phyloP scores from a whole-genome alignment of 2,113 vertebrate genomes.

The Naja naja region DNA sequence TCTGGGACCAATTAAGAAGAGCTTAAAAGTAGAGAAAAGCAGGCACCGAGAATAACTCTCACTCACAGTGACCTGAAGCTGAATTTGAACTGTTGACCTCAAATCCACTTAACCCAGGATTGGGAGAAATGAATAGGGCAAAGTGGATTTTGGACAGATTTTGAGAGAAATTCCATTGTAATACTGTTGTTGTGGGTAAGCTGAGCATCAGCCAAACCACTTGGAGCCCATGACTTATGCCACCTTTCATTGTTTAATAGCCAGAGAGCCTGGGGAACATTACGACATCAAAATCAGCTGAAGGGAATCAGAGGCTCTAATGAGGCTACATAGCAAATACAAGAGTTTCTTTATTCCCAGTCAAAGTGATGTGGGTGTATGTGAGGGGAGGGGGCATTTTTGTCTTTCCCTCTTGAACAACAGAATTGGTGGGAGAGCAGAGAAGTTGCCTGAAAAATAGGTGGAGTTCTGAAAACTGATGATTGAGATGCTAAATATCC shows the following conservation, averaged over 20 bases:
- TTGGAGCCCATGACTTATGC: neutral
- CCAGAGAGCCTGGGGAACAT: neutral
- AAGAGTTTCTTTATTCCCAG: neutral
- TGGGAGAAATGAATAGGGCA: neutral
- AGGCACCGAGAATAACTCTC: neutral
- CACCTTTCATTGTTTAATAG: neutral
- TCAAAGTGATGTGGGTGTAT: neutral
- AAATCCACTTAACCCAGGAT: neutral
- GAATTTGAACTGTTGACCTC: conserved; percentile 3
- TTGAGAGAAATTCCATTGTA: neutral
- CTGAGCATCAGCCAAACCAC: neutral
- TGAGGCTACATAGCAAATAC: neutral
- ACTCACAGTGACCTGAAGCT: neutral
- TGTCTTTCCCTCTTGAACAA: neutral
- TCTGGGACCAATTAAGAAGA: conserved; percentile 11
- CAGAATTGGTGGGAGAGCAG: neutral
- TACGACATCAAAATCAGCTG: neutral
- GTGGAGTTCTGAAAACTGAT: neutral
- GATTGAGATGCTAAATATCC: neutral
- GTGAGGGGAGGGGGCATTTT: neutral
- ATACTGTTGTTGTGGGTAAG: neutral
- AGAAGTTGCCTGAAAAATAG: neutral
- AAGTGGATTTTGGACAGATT: neutral
- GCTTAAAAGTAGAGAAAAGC: neutral
- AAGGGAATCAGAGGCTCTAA: neutral